Percentiles rank a stretch among this genome's conserved stretches.
These are phyloP conservation scores for Trochalopteron elliotii DNA, from an alignment of 2,113 vertebrate genomes.

Conservation along the genomic window DNA sequence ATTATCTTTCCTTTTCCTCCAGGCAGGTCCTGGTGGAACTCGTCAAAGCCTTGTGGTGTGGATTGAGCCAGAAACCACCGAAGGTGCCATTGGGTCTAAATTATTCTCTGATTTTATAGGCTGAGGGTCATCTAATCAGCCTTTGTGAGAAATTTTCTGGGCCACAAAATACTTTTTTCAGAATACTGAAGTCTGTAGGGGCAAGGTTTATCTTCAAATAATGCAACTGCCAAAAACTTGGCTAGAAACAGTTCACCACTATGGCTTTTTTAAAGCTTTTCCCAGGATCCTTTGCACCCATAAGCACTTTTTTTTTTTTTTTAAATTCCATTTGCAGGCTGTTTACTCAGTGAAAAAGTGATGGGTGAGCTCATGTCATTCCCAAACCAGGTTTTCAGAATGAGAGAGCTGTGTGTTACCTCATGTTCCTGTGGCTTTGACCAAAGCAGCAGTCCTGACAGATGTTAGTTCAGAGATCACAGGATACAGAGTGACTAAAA, in stretches of 20 bases:
- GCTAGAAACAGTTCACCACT: background rate
- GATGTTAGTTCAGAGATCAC: conserved; percentile 8
- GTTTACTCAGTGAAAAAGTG: conserved; percentile 17
- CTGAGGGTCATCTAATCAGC: background rate
- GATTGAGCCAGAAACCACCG: background rate
- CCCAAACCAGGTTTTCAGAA: background rate
- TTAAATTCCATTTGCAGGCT: background rate
- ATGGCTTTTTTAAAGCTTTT: background rate
- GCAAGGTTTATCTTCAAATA: background rate
- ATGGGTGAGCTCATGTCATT: conserved; percentile 35
- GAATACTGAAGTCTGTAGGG: background rate
- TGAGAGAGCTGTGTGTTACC: conserved; percentile 23
- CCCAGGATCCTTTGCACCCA: background rate
- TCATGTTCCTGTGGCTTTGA: conserved; percentile 28
- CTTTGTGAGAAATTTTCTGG: background rate
- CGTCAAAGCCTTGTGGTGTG: background rate
- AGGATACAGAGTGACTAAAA: background rate
- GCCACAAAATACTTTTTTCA: background rate
- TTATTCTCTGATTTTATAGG: background rate
- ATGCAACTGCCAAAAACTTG: background rate
- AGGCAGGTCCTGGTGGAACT: background rate
- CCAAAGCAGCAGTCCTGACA: background rate
- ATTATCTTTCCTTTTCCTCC: background rate
- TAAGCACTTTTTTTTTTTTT: background rate
- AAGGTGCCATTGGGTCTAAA: background rate